Base-by-base conservation (phyloP, 1,140 invertebrate species). In the Bombus waltoni region DNA sequence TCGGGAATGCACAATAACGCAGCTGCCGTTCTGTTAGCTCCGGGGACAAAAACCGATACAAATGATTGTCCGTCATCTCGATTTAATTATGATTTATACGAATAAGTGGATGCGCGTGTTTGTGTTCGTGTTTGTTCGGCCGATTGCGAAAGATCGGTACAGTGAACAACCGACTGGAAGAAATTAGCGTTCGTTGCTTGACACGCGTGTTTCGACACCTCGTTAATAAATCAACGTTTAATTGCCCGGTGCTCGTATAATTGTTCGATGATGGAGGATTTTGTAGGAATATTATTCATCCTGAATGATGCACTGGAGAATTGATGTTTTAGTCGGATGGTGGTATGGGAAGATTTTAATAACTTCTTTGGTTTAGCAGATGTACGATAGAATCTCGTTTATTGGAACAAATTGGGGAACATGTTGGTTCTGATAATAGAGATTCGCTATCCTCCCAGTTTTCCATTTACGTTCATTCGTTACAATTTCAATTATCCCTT, bases 41-140 rank as follows among this genome's bases (percentile, higher is more conserved):
- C 9, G 53, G 10, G 75, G 75, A 72, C 83, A 85, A 85, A 85
- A 85, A 85, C 32, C 68, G 76, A 85, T 84, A 79, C 82, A 38
- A 84, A 84, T 59, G 82, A 79, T 79, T 79, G 82, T 84, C 66
- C 75, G 77, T 79, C 82, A 57, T 80, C 44, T 68, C 32, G 83
- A 85, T 85, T 85, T 85, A 85, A 85, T 85, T 85, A 85, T 85
- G 83, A 85, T 85, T 85, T 85, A 85, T 80, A 47, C 57, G 32
- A 35, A 53, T 25, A 15, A 42, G 35, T 42, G 68, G 28, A 72
- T 15, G 66, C 11, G 8, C 11, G 38, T 1, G 8, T 25, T 42
- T n/a, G 42, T 70, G 42, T 70, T 59, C 35, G 53, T 72, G 62
- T 53, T 53, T 53, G 47, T 53, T 53, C 32, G 53, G n/a, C 35